These are phyloP conservation scores for Labia minor DNA, from an alignment of 2,888 invertebrate species.

Conservation along the genomic window DNA sequence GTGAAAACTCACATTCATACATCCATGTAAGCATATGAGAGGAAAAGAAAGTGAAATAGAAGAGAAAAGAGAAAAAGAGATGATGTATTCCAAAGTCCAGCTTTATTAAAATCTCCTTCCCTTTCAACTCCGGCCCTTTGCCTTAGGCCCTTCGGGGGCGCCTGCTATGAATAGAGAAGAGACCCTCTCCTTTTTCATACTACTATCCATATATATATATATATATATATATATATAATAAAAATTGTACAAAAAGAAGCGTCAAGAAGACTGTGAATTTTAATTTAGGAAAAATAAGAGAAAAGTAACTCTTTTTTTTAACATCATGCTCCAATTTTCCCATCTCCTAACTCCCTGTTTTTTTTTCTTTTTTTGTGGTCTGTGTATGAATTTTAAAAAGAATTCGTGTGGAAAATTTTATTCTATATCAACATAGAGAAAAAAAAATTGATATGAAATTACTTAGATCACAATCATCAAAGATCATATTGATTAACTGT, in stretches of 20 bases:
- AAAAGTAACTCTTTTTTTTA: not conserved
- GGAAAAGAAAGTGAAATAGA: not conserved
- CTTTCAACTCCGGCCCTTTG: not conserved
- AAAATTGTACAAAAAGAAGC: slow-evolving; percentile 13
- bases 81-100: slow-evolving; percentile 7
- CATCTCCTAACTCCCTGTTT: no score
- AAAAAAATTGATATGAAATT: no score
- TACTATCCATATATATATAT: not conserved
- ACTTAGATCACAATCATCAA: no score
- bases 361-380: not conserved
- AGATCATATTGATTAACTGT: no score
- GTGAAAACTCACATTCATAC: not conserved
- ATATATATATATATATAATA: slow-evolving; percentile 1
- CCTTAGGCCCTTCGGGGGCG: slow-evolving; percentile 13
- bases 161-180: slow-evolving; percentile 7
- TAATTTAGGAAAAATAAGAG: slow-evolving; percentile 1
- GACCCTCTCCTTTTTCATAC: not conserved
- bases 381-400: not conserved
- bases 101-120: slow-evolving; percentile 6
- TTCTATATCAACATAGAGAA: not conserved
- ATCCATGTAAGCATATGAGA: not conserved
- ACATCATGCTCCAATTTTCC: not conserved
- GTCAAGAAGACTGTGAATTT: slow-evolving; percentile 4
- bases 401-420: not conserved
- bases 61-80: not conserved